Base-by-base conservation (phyloP, 2,113 vertebrate species). In the Atractosteus spatula region DNA sequence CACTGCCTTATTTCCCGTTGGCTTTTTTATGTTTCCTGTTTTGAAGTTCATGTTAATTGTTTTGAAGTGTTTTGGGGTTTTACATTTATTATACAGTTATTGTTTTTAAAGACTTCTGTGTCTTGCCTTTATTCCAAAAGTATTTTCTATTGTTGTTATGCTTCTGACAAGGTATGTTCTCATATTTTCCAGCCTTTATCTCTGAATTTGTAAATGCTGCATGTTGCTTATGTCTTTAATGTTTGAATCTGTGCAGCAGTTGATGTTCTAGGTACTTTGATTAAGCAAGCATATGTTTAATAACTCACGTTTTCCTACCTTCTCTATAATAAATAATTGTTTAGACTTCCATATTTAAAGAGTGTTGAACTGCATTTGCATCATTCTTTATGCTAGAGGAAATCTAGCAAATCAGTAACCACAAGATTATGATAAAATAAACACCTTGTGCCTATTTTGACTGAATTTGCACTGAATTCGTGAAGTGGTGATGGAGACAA, bases 11-110 rank as follows among this genome's bases (percentile, higher is more conserved):
- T 51, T 79, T 88, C 85, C 85, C 86, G 29, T 80, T 85, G 79
- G 76, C 10, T 56, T 62, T 81, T 68, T 74, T 71, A 80, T 51
- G 83, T 84, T 88, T 90, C 87, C 87, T 88, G 84, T 88, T 76
- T 87, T 83, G 77, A 79, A 80, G 75, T 82, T 68, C 73, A 62
- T 68, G 64, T 71, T 59, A 57, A 13, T 45, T 62, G 64, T 57
- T 80, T 71, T 83, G 81, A 81, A 84, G 80, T 78, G 77, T 42
- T 64, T 13, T 14, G 56, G 29, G 29, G 66, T 14, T 2, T 8
- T 51, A 67, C 42, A 0, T 55, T 43, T 74, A 62, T 75, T 66
- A 67, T 55, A 72, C 44, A 57, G 56, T 54, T 47, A 69, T 71
- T 29, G 29, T 57, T 29, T 10, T 51, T 51, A 51, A 51, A 7